Conservation (phyloP, 2,113 vertebrate genomes). For the Girardinichthys multiradiatus region DNA sequence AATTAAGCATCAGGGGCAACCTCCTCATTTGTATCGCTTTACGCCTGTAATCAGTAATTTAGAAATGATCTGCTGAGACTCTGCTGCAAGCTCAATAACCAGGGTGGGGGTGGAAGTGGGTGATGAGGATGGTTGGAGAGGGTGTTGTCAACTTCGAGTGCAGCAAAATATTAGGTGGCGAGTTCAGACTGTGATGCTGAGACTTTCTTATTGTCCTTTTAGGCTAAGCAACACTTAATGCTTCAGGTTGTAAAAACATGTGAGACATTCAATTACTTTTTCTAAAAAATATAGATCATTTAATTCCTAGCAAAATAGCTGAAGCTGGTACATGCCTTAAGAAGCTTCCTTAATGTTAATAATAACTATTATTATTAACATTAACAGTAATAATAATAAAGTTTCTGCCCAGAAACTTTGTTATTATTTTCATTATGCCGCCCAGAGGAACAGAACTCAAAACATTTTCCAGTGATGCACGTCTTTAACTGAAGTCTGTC, state of each 20-base stretch:
- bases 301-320: conserved; percentile 14
- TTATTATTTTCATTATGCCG: conserved; percentile 48
- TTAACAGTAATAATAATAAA: conserved; percentile 49
- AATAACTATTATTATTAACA: background rate
- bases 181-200: background rate
- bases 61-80: conserved; percentile 60
- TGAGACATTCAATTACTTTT: background rate
- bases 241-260: background rate
- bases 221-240: background rate
- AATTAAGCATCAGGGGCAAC: conserved; percentile 70
- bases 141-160: conserved; percentile 13
- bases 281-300: background rate
- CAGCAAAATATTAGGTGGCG: conserved; percentile 4
- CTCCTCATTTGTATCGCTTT: conserved; percentile 70
- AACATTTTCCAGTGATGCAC: background rate
- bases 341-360: background rate
- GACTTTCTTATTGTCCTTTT: background rate
- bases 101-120: conserved; percentile 37
- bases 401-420: conserved; percentile 44
- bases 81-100: conserved; percentile 57
- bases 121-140: conserved; percentile 18
- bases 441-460: background rate
- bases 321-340: background rate
- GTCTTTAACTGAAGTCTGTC: background rate
- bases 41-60: conserved; percentile 69